Percentiles rank a stretch among this genome's conserved stretches.
Conservation (phyloP, 2,888 invertebrate species). For the Idaea biselata region DNA sequence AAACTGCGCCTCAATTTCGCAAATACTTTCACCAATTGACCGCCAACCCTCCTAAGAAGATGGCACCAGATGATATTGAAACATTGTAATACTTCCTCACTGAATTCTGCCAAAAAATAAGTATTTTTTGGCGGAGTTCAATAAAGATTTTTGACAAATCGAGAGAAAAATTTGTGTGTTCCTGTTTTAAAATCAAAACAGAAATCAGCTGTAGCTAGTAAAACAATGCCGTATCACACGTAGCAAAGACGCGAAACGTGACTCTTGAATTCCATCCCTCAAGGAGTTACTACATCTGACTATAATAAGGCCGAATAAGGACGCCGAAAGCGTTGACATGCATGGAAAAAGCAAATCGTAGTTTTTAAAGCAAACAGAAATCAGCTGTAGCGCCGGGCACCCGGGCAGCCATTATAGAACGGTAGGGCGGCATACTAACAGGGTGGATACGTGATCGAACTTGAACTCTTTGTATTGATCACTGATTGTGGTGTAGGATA, state of each 20-base stretch:
- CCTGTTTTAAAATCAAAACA: not conserved
- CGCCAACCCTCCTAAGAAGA: too few species aligned
- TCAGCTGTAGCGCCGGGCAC: conserved; percentile 31
- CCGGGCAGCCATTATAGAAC: conserved; percentile 33
- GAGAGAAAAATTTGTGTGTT: too few species aligned
- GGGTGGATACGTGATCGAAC: conserved; percentile 42
- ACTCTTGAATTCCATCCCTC: not conserved
- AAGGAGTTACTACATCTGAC: not conserved
- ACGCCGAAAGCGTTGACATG: not conserved
- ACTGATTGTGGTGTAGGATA: not conserved
- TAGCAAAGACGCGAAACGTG: not conserved
- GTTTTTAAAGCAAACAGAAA: conserved; percentile 21
- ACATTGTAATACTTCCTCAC: too few species aligned
- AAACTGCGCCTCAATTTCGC: too few species aligned
- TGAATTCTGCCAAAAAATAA: too few species aligned
- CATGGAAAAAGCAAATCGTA: not conserved
- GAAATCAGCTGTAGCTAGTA: not conserved
- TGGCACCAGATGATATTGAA: too few species aligned
- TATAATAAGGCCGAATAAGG: not conserved
- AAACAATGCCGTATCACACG: not conserved
- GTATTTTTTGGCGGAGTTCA: too few species aligned
- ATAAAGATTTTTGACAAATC: too few species aligned
- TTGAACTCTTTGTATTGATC: conserved; percentile 34
- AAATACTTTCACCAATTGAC: too few species aligned
- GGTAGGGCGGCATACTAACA: conserved; percentile 45